Conservation (phyloP, 2,113 vertebrate genomes). For the Echinops telfairi region DNA sequence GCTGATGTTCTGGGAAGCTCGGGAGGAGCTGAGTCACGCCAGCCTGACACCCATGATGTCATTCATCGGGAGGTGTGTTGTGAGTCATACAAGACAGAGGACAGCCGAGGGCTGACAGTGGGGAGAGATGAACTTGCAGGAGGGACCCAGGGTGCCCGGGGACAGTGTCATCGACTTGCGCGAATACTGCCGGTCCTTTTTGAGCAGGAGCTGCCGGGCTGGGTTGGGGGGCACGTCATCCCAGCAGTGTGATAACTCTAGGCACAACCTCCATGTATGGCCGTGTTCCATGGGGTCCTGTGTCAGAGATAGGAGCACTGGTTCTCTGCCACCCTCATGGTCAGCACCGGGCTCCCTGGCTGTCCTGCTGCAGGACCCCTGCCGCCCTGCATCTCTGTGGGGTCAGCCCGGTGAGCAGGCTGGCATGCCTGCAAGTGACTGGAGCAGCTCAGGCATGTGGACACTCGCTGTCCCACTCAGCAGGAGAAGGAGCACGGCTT, state of each 20-base stretch:
- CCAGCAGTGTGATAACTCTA: not conserved
- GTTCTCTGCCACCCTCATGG: not conserved
- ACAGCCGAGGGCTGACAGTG: not conserved
- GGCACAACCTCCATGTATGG: not conserved
- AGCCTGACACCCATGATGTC: not conserved
- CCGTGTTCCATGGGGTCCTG: not conserved
- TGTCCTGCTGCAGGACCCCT: not conserved
- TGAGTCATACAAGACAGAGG: not conserved
- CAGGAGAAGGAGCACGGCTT: not conserved
- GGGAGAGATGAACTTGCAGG: not conserved
- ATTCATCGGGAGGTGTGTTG: not conserved
- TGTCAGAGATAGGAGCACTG: not conserved
- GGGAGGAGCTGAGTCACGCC: rapidly evolving
- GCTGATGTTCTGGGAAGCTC: not conserved
- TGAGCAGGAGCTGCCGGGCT: not conserved
- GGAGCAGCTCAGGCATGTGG: not conserved
- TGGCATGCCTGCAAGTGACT: no score
- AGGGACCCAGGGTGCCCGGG: not conserved
- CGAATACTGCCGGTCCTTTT: not conserved
- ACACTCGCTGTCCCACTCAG: not conserved
- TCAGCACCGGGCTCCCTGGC: not conserved
- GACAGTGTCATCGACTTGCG: rapidly evolving
- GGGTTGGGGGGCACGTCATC: not conserved
- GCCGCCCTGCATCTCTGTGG: not conserved
- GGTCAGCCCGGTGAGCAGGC: not conserved